A percentile compares a stretch with the other conserved stretches of the same genome.
Evolutionary conservation across 2,888 invertebrate genomes (phyloP).

Genomic region (Ormyrus thymus): DNA sequence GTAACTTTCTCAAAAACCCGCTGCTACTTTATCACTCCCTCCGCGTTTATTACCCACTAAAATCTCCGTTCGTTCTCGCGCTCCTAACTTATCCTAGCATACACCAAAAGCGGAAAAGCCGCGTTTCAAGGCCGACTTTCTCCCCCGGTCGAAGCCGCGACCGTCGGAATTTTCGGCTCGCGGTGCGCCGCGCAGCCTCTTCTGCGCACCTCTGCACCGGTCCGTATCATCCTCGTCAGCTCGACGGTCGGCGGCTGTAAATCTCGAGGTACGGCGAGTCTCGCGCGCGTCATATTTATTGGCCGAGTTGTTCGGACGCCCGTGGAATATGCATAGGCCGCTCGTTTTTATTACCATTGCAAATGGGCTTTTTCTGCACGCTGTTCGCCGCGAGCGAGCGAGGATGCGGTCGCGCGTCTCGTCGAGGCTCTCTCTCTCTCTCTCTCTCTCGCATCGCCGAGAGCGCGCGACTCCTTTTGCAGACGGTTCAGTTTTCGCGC

Average conservation of each 20-base stretch:
- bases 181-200: neutral
- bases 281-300: constrained; percentile 9
- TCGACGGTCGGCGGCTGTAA: constrained; percentile 8
- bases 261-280: constrained; percentile 7
- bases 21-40: too few relatives aligned
- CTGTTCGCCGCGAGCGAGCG: neutral
- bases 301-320: too few relatives aligned
- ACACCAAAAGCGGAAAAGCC: constrained; percentile 14
- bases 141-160: constrained; percentile 4
- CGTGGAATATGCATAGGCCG: neutral
- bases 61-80: too few relatives aligned
- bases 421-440: too few relatives aligned
- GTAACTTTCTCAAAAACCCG: too few relatives aligned
- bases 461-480: too few relatives aligned
- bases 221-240: neutral
- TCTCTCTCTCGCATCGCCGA: too few relatives aligned
- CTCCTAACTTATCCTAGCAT: too few relatives aligned
- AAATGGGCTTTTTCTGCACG: neutral
- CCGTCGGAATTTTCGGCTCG: constrained; percentile 21
- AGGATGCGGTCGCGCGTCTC: too few relatives aligned
- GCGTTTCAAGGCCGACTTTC: constrained; percentile 39
- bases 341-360: constrained; percentile 33
- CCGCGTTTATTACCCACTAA: too few relatives aligned
- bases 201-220: constrained; percentile 17
- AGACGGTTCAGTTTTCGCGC: too few relatives aligned